Evolutionary conservation across 2,888 invertebrate genomes (phyloP).

Genomic region (Drosophila falleni): DNA sequence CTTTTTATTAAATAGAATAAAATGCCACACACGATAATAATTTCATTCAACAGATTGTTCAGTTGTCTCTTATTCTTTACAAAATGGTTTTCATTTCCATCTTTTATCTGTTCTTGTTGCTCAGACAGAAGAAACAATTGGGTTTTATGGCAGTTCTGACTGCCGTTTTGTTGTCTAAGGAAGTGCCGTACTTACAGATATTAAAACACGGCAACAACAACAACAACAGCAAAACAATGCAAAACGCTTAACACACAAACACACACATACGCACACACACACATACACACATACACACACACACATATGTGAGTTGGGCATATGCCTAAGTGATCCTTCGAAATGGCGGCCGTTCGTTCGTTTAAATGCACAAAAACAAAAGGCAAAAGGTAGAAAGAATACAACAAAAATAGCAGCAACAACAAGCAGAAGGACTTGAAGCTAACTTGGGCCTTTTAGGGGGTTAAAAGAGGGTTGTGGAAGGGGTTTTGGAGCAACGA

Average conservation of each 20-base stretch:
- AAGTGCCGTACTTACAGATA: slow-evolving; percentile 73
- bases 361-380: slow-evolving; percentile 59
- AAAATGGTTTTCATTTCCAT: slow-evolving; percentile 23
- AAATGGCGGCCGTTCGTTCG: slow-evolving; percentile 51
- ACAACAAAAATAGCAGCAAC: slow-evolving; percentile 18
- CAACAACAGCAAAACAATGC: slow-evolving; percentile 63
- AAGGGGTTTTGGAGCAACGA: slow-evolving; percentile 50
- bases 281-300: slow-evolving; percentile 27
- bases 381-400: slow-evolving; percentile 26
- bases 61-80: neutral
- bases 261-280: slow-evolving; percentile 32
- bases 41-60: neutral
- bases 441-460: slow-evolving; percentile 8
- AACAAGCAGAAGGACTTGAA: slow-evolving; percentile 25
- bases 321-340: slow-evolving; percentile 59
- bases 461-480: neutral
- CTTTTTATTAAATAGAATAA: neutral
- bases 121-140: slow-evolving; percentile 62
- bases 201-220: slow-evolving; percentile 62
- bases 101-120: slow-evolving; percentile 3
- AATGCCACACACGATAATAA: neutral
- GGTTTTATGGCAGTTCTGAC: slow-evolving; percentile 49
- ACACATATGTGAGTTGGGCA: slow-evolving; percentile 26
- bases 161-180: slow-evolving; percentile 46
- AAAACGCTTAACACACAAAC: slow-evolving; percentile 67